phyloP scores from a whole-genome alignment of 2,113 vertebrate species.

The Petrocephalus zakoni region DNA sequence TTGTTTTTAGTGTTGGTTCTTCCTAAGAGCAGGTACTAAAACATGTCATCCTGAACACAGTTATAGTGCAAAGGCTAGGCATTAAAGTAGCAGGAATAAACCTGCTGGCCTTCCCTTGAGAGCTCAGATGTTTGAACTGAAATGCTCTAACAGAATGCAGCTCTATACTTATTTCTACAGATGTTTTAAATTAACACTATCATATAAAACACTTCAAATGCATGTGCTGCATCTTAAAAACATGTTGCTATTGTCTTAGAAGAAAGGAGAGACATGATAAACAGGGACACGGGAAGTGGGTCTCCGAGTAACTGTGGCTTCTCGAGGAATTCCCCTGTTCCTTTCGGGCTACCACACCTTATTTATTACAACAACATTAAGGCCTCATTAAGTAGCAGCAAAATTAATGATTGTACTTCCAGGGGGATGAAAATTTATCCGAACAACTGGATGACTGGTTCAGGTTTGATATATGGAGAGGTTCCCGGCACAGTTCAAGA shows the following conservation, averaged over 20 bases:
- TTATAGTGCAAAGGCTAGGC: background rate
- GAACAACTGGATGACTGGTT: background rate
- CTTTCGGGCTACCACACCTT: background rate
- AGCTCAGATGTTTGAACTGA: background rate
- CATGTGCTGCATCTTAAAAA: background rate
- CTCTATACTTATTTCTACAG: background rate
- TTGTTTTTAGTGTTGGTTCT: background rate
- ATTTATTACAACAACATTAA: background rate
- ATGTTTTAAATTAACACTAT: background rate
- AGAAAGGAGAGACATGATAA: background rate
- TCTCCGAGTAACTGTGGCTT: background rate
- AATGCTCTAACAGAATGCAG: background rate
- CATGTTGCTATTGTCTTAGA: background rate
- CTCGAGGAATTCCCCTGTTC: background rate
- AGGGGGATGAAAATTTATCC: background rate
- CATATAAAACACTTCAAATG: background rate
- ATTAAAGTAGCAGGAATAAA: background rate
- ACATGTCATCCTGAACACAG: background rate
- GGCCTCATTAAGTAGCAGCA: background rate
- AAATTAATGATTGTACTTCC: background rate
- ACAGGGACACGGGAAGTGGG: background rate
- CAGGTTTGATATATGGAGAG: background rate
- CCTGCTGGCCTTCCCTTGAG: background rate
- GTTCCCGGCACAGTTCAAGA: background rate
- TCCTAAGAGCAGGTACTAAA: background rate